phyloP scores from a whole-genome alignment of 2,888 invertebrate genomes.

The Scrobipalpa costella region DNA sequence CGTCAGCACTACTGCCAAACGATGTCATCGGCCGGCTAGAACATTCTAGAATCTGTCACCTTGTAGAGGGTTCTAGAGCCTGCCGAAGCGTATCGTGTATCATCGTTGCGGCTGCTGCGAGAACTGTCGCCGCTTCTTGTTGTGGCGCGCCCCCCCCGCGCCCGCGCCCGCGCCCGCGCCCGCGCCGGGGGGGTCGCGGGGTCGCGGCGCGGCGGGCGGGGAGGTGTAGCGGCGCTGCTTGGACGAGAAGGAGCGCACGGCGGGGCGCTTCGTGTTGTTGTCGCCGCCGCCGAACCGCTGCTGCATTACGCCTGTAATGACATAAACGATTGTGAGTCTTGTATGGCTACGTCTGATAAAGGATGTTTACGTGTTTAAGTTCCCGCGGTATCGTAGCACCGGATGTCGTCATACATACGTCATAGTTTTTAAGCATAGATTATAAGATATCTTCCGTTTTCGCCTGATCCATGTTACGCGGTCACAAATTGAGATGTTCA shows the following conservation, averaged over 20 bases:
- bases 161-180: slow-evolving; percentile 25
- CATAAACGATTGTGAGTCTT: neutral
- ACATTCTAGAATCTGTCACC: neutral
- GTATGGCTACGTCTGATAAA: no score
- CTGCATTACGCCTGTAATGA: slow-evolving; percentile 59
- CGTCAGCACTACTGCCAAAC: neutral
- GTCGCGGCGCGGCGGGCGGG: slow-evolving; percentile 32
- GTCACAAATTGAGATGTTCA: no score
- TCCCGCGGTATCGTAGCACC: no score
- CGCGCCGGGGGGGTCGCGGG: slow-evolving; percentile 31
- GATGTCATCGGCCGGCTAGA: neutral
- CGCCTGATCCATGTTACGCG: no score
- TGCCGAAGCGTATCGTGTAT: slow-evolving; percentile 33
- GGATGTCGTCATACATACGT: no score
- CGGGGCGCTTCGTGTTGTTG: slow-evolving; percentile 33
- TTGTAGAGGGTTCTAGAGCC: neutral
- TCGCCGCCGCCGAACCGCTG: slow-evolving; percentile 48
- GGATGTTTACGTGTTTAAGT: no score
- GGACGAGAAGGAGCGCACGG: slow-evolving; percentile 48
- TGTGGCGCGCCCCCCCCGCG: slow-evolving; percentile 30
- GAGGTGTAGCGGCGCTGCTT: slow-evolving; percentile 56
- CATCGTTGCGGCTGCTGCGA: slow-evolving; percentile 56
- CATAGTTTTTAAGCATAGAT: no score
- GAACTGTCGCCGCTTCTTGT: slow-evolving; percentile 58
- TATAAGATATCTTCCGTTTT: no score